Conservation (phyloP, 2,113 vertebrate genomes). For the Amblyopsis rosae region DNA sequence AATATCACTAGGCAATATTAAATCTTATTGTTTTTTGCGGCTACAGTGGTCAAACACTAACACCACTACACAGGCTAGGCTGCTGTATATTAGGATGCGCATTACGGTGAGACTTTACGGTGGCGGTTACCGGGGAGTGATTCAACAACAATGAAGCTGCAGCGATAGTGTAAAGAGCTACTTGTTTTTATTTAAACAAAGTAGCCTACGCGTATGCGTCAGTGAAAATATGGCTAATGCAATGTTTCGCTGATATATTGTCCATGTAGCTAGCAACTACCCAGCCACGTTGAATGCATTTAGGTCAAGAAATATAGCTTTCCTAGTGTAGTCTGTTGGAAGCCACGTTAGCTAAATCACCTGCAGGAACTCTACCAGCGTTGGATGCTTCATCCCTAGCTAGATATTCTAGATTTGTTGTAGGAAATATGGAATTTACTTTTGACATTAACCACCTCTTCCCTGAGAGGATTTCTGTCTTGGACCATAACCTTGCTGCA, state of each 20-base stretch:
- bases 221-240: not conserved
- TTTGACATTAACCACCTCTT: slow-evolving; percentile 75
- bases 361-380: not conserved
- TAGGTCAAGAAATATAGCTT: no score
- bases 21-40: no score
- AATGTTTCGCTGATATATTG: not conserved
- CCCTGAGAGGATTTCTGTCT: slow-evolving; percentile 67
- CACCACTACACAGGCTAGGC: no score
- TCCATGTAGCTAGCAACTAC: not conserved
- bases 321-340: no score
- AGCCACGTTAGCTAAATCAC: slow-evolving; percentile 12
- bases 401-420: not conserved
- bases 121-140: slow-evolving; percentile 32
- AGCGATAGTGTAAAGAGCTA: slow-evolving; percentile 16
- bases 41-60: no score
- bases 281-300: no score
- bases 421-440: slow-evolving; percentile 69
- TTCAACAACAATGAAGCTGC: slow-evolving; percentile 27
- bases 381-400: not conserved
- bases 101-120: slow-evolving; percentile 21
- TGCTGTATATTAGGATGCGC: no score
- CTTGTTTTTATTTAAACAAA: not conserved
- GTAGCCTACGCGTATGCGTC: not conserved
- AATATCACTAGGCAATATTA: not conserved
- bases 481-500: slow-evolving; percentile 71